Evolutionary conservation across 2,797 vertebrate genomes (phyloP).

Genomic region (Leucoraja ocellata): DNA sequence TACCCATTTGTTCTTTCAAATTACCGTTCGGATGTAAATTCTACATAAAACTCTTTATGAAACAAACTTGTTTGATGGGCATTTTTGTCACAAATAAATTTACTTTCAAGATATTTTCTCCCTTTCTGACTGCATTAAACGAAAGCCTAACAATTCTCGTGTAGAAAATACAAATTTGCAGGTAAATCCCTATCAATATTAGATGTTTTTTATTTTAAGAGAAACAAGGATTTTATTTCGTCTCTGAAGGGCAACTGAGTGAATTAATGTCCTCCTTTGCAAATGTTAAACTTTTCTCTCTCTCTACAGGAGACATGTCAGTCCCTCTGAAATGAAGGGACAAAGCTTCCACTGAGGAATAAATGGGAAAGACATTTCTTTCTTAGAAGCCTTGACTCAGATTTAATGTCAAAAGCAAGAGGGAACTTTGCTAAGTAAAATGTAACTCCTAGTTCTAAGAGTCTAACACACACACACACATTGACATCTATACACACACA

Average conservation of each 20-base stretch:
- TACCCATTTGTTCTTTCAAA: background rate
- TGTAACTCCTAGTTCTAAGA: background rate
- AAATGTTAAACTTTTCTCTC: background rate
- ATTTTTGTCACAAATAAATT: background rate
- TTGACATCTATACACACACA: too few relatives aligned
- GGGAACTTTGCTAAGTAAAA: background rate
- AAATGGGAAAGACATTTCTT: background rate
- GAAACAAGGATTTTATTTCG: background rate
- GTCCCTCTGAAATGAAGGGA: background rate
- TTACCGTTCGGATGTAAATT: too few relatives aligned
- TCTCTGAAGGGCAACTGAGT: background rate
- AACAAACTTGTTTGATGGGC: background rate
- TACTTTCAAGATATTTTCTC: background rate
- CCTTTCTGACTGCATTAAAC: background rate
- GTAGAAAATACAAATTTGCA: background rate
- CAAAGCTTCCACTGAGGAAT: too few relatives aligned
- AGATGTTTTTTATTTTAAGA: background rate
- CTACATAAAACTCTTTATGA: background rate
- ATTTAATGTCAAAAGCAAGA: background rate
- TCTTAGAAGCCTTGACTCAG: background rate
- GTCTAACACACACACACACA: too few relatives aligned
- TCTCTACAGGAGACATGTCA: background rate
- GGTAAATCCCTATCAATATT: background rate
- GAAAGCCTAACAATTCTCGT: background rate
- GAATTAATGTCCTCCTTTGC: background rate